Evolutionary conservation across 2,113 vertebrate genomes (phyloP).

Genomic region (Uropsilus gracilis): DNA sequence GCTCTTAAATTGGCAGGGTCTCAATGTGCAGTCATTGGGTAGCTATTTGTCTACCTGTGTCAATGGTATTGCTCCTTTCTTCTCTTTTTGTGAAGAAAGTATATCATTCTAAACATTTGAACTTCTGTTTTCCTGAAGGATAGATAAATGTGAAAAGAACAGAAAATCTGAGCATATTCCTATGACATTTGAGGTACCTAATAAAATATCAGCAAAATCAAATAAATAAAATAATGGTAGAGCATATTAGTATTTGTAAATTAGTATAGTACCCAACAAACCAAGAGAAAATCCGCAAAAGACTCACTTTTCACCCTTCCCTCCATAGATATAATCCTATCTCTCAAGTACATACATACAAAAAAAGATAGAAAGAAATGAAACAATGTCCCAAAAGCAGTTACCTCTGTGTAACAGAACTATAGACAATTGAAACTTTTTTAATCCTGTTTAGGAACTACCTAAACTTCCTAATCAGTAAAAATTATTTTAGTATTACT

Average conservation of each 20-base stretch:
- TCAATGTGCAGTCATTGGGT: not conserved
- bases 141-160: not conserved
- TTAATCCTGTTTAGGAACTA: slow-evolving; percentile 32
- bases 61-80: not conserved
- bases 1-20: not conserved
- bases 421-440: not conserved
- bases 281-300: not conserved
- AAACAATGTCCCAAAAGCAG: not conserved
- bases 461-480: slow-evolving; percentile 52
- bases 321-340: not conserved
- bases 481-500: slow-evolving; percentile 59
- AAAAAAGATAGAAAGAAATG: not conserved
- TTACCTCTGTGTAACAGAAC: not conserved
- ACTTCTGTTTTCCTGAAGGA: not conserved
- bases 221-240: not conserved
- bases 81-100: not conserved
- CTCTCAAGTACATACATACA: not conserved
- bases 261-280: not conserved
- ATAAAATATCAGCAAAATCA: slow-evolving; percentile 25
- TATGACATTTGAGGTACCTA: not conserved
- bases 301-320: not conserved
- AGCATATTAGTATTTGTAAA: not conserved
- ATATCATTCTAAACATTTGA: not conserved
- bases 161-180: not conserved
- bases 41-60: not conserved